Conservation (phyloP, 2,797 vertebrate genomes). For the Oceanodroma leucorhoa region DNA sequence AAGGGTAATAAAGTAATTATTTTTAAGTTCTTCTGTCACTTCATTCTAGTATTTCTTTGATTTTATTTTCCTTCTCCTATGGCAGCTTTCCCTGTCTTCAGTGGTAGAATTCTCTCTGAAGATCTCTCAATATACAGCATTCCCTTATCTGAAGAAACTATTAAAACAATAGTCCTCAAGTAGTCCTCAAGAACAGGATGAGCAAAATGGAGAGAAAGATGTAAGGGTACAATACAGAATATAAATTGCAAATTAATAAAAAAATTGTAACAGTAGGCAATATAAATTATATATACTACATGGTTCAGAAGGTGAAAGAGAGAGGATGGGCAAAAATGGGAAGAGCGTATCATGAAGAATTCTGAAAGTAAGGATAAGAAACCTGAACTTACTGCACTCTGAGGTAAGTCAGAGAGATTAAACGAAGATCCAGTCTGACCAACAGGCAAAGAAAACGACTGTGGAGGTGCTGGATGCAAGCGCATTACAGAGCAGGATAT, state of each 20-base stretch:
- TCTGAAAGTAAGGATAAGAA: neutral
- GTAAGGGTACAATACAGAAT: neutral
- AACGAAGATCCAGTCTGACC: neutral
- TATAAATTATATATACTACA: neutral
- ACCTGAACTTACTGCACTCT: neutral
- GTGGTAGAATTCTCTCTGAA: neutral
- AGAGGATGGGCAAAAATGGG: neutral
- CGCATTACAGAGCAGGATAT: neutral
- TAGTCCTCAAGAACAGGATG: neutral
- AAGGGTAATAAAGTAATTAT: neutral
- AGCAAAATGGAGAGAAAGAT: neutral
- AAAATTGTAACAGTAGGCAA: neutral
- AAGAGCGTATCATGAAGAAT: neutral
- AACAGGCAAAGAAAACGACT: neutral
- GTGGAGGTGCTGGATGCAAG: neutral
- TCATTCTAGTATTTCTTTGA: neutral
- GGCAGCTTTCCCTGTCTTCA: neutral
- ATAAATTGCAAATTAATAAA: neutral
- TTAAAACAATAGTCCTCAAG: neutral
- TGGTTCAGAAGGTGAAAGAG: neutral
- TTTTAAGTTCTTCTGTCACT: neutral
- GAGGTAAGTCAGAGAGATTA: neutral
- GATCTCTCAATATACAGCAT: neutral
- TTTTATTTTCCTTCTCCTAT: neutral
- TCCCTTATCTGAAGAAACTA: neutral